A percentile compares a stretch with the other conserved stretches of the same genome.
Conservation (phyloP, 2,113 vertebrate species). For the Acinonyx jubatus region DNA sequence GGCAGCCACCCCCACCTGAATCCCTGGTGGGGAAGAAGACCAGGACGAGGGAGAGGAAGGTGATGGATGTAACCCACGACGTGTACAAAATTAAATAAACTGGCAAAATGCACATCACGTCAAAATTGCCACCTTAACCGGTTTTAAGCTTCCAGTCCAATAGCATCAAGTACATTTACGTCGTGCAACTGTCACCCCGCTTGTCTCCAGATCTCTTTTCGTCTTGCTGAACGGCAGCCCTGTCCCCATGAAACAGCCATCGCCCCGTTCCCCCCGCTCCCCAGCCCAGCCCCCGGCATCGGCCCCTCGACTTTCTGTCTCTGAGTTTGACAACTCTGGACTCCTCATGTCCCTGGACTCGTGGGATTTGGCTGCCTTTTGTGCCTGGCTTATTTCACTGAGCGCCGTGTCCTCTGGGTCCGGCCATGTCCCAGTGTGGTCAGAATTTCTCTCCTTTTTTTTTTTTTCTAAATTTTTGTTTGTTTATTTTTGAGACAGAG, state of each 20-base stretch:
- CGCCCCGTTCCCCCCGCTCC: too few species aligned
- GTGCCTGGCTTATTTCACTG: neutral
- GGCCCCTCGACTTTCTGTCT: rapidly evolving
- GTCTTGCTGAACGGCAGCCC: neutral
- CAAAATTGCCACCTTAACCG: neutral
- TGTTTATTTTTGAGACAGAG: neutral
- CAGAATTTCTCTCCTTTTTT: neutral
- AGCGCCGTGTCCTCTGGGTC: neutral
- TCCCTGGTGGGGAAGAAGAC: too few species aligned
- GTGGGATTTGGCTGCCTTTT: too few species aligned
- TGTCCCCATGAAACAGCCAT: too few species aligned
- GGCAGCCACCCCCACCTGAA: rapidly evolving
- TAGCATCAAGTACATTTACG: rapidly evolving
- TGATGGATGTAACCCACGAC: neutral
- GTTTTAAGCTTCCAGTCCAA: neutral
- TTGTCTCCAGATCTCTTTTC: neutral
- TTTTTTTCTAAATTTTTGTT: too few species aligned
- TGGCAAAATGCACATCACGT: neutral
- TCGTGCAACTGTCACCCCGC: rapidly evolving
- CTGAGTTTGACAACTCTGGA: neutral
- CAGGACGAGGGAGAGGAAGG: neutral
- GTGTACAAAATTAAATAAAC: neutral
- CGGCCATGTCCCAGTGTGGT: rapidly evolving
- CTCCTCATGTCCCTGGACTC: neutral
- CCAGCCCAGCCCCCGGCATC: neutral